A percentile compares a stretch with the other conserved stretches of the same genome.
Conservation (phyloP, 2,888 invertebrate species). For the Eupithecia abbreviata region DNA sequence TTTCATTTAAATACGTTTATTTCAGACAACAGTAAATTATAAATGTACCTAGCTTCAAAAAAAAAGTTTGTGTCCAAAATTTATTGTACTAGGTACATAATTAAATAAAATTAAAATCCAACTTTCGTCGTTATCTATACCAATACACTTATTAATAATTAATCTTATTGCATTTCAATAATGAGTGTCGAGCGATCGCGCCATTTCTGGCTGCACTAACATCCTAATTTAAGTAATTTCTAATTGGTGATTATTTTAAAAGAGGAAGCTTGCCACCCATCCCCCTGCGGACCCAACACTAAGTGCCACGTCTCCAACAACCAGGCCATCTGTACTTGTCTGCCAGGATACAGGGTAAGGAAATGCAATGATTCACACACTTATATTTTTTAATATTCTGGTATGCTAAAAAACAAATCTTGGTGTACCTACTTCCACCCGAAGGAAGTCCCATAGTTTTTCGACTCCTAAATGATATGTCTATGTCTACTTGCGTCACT, state of each 20-base stretch:
- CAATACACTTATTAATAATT: neutral
- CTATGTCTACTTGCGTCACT: too few relatives aligned
- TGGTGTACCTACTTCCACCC: neutral
- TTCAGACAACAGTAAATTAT: too few relatives aligned
- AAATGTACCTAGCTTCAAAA: too few relatives aligned
- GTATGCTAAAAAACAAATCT: neutral
- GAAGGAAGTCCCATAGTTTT: too few relatives aligned
- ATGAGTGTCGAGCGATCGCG: neutral
- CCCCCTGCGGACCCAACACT: conserved; percentile 92
- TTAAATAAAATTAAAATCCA: too few relatives aligned
- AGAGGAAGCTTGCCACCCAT: conserved; percentile 93
- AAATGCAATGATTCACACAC: neutral
- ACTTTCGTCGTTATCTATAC: too few relatives aligned
- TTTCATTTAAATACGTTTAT: too few relatives aligned
- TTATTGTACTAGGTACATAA: too few relatives aligned
- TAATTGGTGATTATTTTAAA: conserved; percentile 39
- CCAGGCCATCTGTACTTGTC: conserved; percentile 91
- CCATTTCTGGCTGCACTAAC: neutral
- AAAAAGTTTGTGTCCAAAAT: too few relatives aligned
- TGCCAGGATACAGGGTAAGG: conserved; percentile 86
- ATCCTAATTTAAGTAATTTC: neutral
- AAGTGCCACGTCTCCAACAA: conserved; percentile 90
- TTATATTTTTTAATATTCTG: neutral
- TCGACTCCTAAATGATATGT: too few relatives aligned
- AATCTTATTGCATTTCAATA: neutral